Evolutionary conservation across 2,888 invertebrate species (phyloP).

Genomic region (Temnothorax rugatulus): DNA sequence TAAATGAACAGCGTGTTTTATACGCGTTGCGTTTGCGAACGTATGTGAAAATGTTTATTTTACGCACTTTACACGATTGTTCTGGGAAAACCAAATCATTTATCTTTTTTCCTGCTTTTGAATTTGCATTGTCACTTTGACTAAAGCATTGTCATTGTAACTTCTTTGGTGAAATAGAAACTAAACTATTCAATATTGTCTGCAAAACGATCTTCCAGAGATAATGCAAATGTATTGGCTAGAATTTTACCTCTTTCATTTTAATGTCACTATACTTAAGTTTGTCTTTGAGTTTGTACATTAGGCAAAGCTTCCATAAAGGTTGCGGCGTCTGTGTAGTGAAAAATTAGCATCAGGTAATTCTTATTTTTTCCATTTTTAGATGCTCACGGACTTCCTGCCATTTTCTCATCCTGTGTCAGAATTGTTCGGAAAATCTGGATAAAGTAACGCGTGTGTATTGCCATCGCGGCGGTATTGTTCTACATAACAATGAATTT

Average conservation of each 20-base stretch:
- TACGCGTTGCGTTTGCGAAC: background rate
- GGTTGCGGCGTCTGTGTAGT: background rate
- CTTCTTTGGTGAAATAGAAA: background rate
- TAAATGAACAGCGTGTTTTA: slow-evolving; percentile 36
- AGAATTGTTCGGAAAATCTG: no score
- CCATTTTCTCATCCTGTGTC: background rate
- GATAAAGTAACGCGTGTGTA: background rate
- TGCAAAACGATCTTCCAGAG: background rate
- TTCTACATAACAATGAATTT: background rate
- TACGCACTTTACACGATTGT: slow-evolving; percentile 35
- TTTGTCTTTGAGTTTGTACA: background rate
- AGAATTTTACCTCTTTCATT: background rate
- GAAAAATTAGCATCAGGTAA: background rate
- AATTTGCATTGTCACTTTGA: background rate
- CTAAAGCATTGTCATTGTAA: background rate
- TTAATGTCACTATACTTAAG: background rate
- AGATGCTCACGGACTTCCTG: background rate
- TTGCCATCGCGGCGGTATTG: no score
- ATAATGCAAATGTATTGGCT: background rate
- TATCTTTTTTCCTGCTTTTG: slow-evolving; percentile 8
- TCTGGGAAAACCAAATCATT: slow-evolving; percentile 9
- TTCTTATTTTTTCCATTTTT: background rate
- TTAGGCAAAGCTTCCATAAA: background rate
- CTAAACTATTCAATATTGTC: background rate
- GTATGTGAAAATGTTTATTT: slow-evolving; percentile 33